A percentile compares a stretch with the other conserved stretches of the same genome.
phyloP scores from a whole-genome alignment of 2,797 vertebrate species.

The Coreius guichenoti region DNA sequence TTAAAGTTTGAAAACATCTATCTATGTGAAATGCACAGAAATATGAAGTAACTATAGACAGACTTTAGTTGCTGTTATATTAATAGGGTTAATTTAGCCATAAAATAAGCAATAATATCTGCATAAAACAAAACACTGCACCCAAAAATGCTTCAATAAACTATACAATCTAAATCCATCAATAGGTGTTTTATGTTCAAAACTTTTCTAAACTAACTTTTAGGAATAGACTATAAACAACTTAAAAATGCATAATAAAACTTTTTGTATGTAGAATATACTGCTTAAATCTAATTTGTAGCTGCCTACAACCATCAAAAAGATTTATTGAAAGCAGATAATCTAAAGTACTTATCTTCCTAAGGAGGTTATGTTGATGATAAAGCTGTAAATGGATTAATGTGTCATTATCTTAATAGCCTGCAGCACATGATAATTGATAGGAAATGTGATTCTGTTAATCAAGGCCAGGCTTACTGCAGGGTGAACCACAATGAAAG shows the following conservation, averaged over 20 bases:
- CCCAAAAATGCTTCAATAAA: not conserved
- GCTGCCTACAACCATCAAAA: not conserved
- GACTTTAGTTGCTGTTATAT: not conserved
- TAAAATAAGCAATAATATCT: not conserved
- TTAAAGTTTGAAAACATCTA: not conserved
- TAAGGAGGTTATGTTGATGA: slow-evolving; percentile 18
- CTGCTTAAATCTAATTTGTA: not conserved
- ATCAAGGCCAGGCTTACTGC: slow-evolving; percentile 34
- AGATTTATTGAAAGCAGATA: slow-evolving; percentile 16
- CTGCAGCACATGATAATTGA: slow-evolving; percentile 34
- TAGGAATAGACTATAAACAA: not conserved
- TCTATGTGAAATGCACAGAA: not conserved
- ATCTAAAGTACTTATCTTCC: not conserved
- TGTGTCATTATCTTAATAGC: slow-evolving; percentile 22
- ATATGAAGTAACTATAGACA: not conserved
- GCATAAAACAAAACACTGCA: not conserved
- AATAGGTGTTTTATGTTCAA: not conserved
- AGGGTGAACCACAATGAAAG: slow-evolving; percentile 28
- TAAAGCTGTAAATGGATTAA: slow-evolving; percentile 21
- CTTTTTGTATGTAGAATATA: not conserved
- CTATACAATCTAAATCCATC: not conserved
- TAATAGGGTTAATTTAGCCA: not conserved
- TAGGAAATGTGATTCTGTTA: slow-evolving; percentile 31
- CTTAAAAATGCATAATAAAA: not conserved
- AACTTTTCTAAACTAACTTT: not conserved